Percentiles rank a stretch among this genome's conserved stretches.
phyloP scores from a whole-genome alignment of 2,797 vertebrate species.

The Morus bassanus region DNA sequence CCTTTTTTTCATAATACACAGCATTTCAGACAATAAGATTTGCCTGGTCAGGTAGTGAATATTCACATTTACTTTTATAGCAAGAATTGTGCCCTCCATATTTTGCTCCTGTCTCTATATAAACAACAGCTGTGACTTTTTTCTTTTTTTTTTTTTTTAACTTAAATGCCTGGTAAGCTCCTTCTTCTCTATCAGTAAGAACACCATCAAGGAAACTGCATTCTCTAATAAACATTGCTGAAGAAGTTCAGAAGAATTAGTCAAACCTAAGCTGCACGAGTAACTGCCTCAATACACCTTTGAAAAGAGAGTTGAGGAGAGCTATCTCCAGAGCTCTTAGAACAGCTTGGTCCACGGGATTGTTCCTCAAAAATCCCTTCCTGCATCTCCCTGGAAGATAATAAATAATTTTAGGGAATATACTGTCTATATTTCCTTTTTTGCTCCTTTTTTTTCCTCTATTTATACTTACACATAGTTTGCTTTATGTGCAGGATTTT shows the following conservation, averaged over 20 bases:
- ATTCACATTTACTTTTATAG: not conserved
- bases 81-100: not conserved
- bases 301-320: not conserved
- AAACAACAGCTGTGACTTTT: not conserved
- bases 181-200: not conserved
- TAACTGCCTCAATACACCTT: not conserved
- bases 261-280: not conserved
- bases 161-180: not conserved
- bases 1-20: not conserved
- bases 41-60: not conserved
- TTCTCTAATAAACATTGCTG: not conserved
- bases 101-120: not conserved
- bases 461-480: not conserved
- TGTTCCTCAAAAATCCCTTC: not conserved
- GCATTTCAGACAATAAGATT: not conserved
- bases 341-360: not conserved
- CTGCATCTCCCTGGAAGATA: not conserved
- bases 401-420: not conserved
- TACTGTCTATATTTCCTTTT: not conserved
- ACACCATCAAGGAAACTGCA: not conserved
- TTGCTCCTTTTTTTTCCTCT: not conserved
- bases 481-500: constrained; percentile 4
- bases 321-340: not conserved
- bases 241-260: not conserved
- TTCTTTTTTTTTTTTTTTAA: not conserved